Base-by-base conservation (phyloP, 2,797 vertebrate genomes). In the Rhincodon typus region DNA sequence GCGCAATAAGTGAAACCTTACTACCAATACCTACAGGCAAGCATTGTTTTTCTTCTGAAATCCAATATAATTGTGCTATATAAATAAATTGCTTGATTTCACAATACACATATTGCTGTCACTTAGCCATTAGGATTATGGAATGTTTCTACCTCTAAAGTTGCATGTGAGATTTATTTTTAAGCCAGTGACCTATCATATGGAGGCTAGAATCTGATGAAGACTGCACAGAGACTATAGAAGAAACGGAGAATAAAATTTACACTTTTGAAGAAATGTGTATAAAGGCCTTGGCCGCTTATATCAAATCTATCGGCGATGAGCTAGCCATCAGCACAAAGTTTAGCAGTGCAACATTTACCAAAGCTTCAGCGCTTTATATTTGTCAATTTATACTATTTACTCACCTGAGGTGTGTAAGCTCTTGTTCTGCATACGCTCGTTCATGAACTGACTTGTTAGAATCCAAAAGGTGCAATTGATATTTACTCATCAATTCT, bases 401-500 rank as follows among this genome's bases (percentile, higher is more conserved):
- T 46, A 94, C 46, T 46, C 77, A 98, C 98, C 97, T 97, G 96
- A 98, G 96, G 94, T 97, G 96, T 69, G 95, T 95, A n/a, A 98
- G 96, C 27, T 98, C 97, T 96, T 96, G 96, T 38, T 96, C 96
- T 69, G 97, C 97, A 97, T 97, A 97, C 25, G 97, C 97, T 94
- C 96, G 96, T 96, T 98, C 97, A 95, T 97, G 97, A 91, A 97
- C 93, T 0, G 97, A 96, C 96, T 97, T 97, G 86, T 97, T 96
- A 96, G 98, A 97, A 96, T 97, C 97, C 30, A 97, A 96, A 96
- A 96, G 96, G 2, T 98, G 97, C 90, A 95, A 96, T 96, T 98
- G 98, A 96, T 97, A 97, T 82, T 96, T 97, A 95, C 97, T 98
- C 94, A 97, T 97, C 77, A 98, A 96, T 96, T 97, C 97, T 96